Base-by-base conservation (phyloP, 2,113 vertebrate species). In the Redunca redunca region DNA sequence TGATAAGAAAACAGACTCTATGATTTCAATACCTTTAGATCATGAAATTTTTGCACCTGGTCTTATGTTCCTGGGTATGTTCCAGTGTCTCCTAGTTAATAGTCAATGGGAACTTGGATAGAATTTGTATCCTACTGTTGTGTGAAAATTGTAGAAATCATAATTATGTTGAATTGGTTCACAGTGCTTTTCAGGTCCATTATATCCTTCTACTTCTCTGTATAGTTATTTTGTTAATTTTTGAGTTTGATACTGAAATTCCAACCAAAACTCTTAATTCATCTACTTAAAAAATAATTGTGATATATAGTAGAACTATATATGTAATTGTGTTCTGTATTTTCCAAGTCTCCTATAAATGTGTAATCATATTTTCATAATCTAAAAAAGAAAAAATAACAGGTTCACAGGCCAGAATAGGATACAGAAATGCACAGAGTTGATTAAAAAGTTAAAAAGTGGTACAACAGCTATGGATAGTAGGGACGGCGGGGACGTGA, bases 391-490 rank as follows among this genome's bases (percentile, higher is more conserved):
- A 77, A 77, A 77, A 43, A 25, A 43, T 43, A 77, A 77, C 71
- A 77, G 12, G 71, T 26, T 77, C 12, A 26, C 3, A 82, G 83
- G 67, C n/a, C 12, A 93, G 28, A 88, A 85, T 43, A 77, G 48
- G 14, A 46, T 9, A 12, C 1, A 87, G 16, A 46, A 64, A 57
- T 28, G n/a, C 80, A 88, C n/a, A 91, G 5, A 36, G 89, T 26
- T 91, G 21, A 78, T 19, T 30, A 16, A 28, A 30, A 67, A 17
- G 30, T 23, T 30, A 19, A 28, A 33, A 77, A 12, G 25, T 40
- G 57, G 6, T 13, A 52, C 12, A 28, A 28, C 1, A 25, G 25
- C 64, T 53, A 1, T 7, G 2, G 0, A 0, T 8, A 6, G 1
- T 21, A 53, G 9, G 0, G 14, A 11, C 2, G 1, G 12, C 15